Percentiles rank a stretch among this genome's conserved stretches.
phyloP scores from a whole-genome alignment of 2,797 vertebrate species.

The Astyanax mexicanus region DNA sequence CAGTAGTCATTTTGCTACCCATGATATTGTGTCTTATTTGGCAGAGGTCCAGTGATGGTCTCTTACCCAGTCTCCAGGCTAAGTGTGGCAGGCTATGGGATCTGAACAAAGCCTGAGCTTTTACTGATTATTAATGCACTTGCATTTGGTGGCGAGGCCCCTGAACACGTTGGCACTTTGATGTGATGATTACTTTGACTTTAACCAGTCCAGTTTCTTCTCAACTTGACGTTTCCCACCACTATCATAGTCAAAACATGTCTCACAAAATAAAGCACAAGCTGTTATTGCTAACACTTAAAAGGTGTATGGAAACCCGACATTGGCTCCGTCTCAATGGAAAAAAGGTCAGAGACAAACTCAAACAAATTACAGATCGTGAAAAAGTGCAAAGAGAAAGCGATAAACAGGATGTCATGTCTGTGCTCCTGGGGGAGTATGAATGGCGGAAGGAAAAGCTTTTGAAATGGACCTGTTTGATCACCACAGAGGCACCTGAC shows the following conservation, averaged over 20 bases:
- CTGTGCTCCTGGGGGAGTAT: constrained; percentile 43
- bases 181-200: constrained; percentile 47
- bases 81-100: neutral
- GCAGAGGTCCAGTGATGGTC: neutral
- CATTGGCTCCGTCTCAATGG: constrained; percentile 52
- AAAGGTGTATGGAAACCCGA: constrained; percentile 52
- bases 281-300: constrained; percentile 50
- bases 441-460: constrained; percentile 43
- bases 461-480: constrained; percentile 51
- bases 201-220: constrained; percentile 31
- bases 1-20: neutral
- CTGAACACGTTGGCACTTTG: constrained; percentile 29
- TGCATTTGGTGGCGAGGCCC: constrained; percentile 16
- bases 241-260: constrained; percentile 53
- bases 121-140: constrained; percentile 21
- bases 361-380: constrained; percentile 55
- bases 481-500: constrained; percentile 47
- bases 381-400: constrained; percentile 50
- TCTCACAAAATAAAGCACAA: constrained; percentile 45
- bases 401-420: constrained; percentile 56
- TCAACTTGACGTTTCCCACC: constrained; percentile 36
- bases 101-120: neutral
- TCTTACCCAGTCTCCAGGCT: neutral
- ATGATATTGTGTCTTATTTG: constrained; percentile 4
- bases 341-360: constrained; percentile 52